Percentiles rank a stretch among this genome's conserved stretches.
These are phyloP conservation scores for Liasis olivaceus DNA, from an alignment of 2,797 vertebrate species.

Conservation along the genomic window DNA sequence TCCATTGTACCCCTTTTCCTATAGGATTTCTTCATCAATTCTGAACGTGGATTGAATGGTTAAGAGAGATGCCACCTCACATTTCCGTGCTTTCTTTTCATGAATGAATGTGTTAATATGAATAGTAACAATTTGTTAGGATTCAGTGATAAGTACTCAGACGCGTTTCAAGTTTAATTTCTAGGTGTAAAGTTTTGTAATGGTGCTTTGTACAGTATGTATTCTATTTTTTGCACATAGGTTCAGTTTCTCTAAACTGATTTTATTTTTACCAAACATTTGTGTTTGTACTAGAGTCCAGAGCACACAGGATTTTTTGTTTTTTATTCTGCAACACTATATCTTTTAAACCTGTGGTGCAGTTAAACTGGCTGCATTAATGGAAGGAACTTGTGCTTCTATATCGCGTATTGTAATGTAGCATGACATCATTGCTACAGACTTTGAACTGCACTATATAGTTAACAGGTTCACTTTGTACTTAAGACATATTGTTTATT, in stretches of 20 bases:
- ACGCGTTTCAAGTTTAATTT: constrained; percentile 72
- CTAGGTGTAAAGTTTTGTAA: constrained; percentile 74
- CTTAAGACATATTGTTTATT: constrained; percentile 77
- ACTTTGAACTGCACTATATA: constrained; percentile 77
- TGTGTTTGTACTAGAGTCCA: constrained; percentile 75
- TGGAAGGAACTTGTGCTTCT: constrained; percentile 64
- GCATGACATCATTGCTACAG: constrained; percentile 78
- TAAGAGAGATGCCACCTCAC: constrained; percentile 61
- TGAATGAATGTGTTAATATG: constrained; percentile 69
- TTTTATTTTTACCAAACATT: constrained; percentile 72
- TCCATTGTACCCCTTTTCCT: constrained; percentile 63
- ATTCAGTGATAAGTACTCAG: constrained; percentile 67
- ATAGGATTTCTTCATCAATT: constrained; percentile 62
- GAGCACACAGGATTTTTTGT: constrained; percentile 76
- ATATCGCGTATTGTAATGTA: constrained; percentile 61
- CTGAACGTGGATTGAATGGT: constrained; percentile 54
- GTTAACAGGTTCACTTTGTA: constrained; percentile 84
- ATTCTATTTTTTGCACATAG: constrained; percentile 78
- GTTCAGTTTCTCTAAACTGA: constrained; percentile 74
- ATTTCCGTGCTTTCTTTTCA: constrained; percentile 69
- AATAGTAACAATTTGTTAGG: constrained; percentile 70
- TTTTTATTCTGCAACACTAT: constrained; percentile 72
- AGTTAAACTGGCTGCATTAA: constrained; percentile 65
- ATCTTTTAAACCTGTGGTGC: constrained; percentile 66
- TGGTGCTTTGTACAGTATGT: constrained; percentile 77